Base-by-base conservation (phyloP, 2,888 invertebrate genomes). In the Slavum lentiscoides region DNA sequence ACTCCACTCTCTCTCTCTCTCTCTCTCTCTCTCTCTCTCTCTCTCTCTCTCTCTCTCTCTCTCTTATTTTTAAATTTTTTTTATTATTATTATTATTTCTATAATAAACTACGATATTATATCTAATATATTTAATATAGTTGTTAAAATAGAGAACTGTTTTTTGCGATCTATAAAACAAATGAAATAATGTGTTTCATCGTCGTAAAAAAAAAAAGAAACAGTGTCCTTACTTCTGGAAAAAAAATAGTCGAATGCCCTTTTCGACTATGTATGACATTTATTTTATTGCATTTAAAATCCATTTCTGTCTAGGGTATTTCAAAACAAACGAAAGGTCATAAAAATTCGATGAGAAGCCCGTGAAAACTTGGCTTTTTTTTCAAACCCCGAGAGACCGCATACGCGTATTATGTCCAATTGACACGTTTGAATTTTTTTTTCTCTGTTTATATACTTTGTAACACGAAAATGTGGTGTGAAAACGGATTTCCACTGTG, bases 221-320 rank as follows among this genome's bases (percentile, higher is more conserved):
- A 30, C 9, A 15, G 8, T 43, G 49, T 37, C 6, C 64, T 74
- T 64, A 74, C 37, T 37, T 53, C 55, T 17, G 15, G 37, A 11
- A 66, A 62, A 49, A 37, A 73, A 62, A 53, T 74, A 64, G 70
- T 70, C 55, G 15, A 39, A 55, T 64, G 80, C 64, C 70, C 80
- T 80, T 80, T 80, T 72, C 43, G 9, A 64, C 64, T 69, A 70
- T 23, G 58, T 62, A 53, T 77, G 77, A 69, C 77, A 80, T 80
- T 80, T 80, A 64, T 70, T 80, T 80, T 72, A 72, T 72, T 72
- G 58, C 72, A 58, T 80, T 80, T 72, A 37, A 72, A 80, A 80
- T 55, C 62, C 70, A 64, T 55, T 55, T 64, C 43, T 39, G 62
- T 72, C 70, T 64, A 43, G 43, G 70, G 69, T 53, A 21, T 49